Percentiles rank a stretch among this genome's conserved stretches.
Conservation (phyloP, 37 sponge, comb jelly and placozoan genomes). For the Tethya wilhelma region DNA sequence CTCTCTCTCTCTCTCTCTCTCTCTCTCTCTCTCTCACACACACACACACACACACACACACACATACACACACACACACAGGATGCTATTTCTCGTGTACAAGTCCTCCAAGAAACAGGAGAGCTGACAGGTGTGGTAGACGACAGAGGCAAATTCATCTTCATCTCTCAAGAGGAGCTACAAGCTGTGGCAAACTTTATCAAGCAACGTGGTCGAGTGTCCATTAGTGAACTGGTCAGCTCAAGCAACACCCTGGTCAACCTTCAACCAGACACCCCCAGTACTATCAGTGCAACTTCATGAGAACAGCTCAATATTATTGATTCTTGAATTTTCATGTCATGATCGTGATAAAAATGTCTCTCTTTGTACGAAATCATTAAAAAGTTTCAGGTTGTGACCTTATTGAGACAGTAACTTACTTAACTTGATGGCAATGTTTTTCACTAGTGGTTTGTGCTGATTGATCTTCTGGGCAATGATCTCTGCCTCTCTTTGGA, state of each 20-base stretch:
- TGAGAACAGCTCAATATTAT: no score
- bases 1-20: not conserved
- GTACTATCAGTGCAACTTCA: no score
- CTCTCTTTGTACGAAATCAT: no score
- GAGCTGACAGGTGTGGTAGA: conserved; percentile 88
- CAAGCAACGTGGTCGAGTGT: conserved; percentile 89
- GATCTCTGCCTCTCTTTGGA: no score
- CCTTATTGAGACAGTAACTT: no score
- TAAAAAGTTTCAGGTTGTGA: no score
- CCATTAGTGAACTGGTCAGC: conserved; percentile 84
- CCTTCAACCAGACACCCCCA: conserved; percentile 34
- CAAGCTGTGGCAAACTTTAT: conserved; percentile 85
- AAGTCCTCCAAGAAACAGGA: conserved; percentile 64
- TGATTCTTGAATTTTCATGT: no score
- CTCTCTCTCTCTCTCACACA: not conserved
- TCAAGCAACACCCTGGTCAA: conserved; percentile 85
- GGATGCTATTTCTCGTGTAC: conserved; percentile 75
- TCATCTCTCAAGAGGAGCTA: conserved; percentile 87
- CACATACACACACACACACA: conserved; percentile 20
- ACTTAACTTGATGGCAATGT: no score
- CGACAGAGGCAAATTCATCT: conserved; percentile 96
- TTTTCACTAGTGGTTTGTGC: no score
- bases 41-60: conserved; percentile 20
- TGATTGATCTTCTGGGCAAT: no score
- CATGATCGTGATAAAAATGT: no score